phyloP scores from a whole-genome alignment of 2,113 vertebrate species.

The Corythaeola cristata region DNA sequence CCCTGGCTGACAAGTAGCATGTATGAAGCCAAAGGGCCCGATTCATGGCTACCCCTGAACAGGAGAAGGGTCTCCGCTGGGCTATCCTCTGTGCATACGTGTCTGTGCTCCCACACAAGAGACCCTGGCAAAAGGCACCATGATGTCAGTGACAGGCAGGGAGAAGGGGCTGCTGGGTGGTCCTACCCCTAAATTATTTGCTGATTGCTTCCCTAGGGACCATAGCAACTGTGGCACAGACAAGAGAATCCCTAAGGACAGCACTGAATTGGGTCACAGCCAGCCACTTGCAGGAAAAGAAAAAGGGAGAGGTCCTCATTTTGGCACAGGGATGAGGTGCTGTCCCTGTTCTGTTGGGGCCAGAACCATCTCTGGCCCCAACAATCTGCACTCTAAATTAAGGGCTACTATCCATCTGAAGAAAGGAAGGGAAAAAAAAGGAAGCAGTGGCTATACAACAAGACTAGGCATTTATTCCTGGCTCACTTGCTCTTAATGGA shows the following conservation, averaged over 20 bases:
- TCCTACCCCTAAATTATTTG: constrained; percentile 28
- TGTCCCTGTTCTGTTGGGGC: background rate
- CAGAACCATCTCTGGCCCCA: background rate
- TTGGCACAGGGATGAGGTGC: background rate
- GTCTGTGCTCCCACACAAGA: background rate
- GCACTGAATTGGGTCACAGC: background rate
- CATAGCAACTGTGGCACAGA: constrained; percentile 12
- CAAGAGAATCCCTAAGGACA: background rate
- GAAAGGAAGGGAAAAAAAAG: background rate
- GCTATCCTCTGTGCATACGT: background rate
- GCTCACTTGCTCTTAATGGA: constrained; percentile 54
- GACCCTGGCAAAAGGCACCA: background rate
- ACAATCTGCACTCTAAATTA: background rate
- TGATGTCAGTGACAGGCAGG: background rate
- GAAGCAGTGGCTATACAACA: background rate
- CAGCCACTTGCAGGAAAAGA: background rate
- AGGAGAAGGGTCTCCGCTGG: background rate
- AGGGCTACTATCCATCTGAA: background rate
- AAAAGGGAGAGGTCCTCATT: background rate
- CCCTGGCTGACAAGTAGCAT: rapidly evolving
- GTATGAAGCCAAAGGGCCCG: background rate
- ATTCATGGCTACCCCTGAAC: background rate
- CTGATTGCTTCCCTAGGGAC: constrained; percentile 5
- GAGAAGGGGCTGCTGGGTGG: constrained; percentile 27
- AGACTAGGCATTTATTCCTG: constrained; percentile 8